Base-by-base conservation (phyloP, 2,888 invertebrate species). In the Phyto melanocephala region DNA sequence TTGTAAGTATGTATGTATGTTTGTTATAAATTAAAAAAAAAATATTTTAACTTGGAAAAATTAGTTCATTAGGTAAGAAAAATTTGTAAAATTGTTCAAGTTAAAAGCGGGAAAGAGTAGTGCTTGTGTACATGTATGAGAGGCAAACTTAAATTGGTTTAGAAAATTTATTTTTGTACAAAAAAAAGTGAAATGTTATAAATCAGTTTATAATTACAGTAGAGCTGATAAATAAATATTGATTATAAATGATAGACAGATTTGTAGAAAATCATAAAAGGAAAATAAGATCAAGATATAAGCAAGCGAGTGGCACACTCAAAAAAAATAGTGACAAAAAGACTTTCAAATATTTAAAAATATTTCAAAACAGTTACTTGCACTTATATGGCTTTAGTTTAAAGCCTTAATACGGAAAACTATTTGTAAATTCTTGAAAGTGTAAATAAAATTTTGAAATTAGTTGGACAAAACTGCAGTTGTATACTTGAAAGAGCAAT, bases 21-120 rank as follows among this genome's bases (percentile, higher is more conserved):
- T 11, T 54, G 50, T 70, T 68, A 77, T 70, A 72, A 79, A 67
- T 65, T 58, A 52, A 52, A 54, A 28, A 60, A 65, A 35, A 72
- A 50, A 72, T 67, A 79, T 42, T 60, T 54, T 78, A 24, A 67
- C 17, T 60, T 79, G 65, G 47, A 82, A 82, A 75, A 80, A 75
- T 75, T 82, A 65, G 82, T 82, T 82, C 82, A 82, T 79, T 82
- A 79, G 82, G 82, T 79, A 82, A 82, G 77, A 75, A 75, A 75
- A 65, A 56, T 75, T 65, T 75, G 37, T 45, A 11, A 75, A 65
- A 47, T 45, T 52, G 28, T 52, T 74, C 10, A 10, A 47, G 3
- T 10, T 28, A 6, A 28, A 24, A 52, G 7, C 37, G 40, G 20
- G 15, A 28, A 28, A 28, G 0, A 11, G 24, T 11, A 13, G 11